Base-by-base conservation (phyloP, 2,888 invertebrate genomes). In the Glomeris marginata region DNA sequence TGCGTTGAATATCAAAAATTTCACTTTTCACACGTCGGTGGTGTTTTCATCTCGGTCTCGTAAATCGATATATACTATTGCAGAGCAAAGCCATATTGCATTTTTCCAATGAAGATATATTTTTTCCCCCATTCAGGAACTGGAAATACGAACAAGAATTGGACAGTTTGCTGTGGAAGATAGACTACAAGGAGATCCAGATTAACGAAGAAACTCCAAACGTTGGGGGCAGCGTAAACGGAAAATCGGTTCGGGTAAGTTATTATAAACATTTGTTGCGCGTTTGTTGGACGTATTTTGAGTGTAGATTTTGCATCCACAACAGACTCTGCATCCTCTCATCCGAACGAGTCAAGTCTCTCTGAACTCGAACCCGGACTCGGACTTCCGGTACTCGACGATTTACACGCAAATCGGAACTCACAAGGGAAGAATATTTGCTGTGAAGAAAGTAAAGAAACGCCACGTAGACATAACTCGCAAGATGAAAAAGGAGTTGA, bases 91-190 rank as follows among this genome's bases (percentile, higher is more conserved):
- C n/a, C n/a, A n/a, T n/a, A n/a, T n/a, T n/a, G n/a, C n/a, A n/a
- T n/a, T n/a, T n/a, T n/a, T n/a, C n/a, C n/a, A n/a, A n/a, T n/a
- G n/a, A n/a, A n/a, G n/a, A n/a, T n/a, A n/a, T n/a, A n/a, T n/a
- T n/a, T n/a, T n/a, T n/a, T n/a, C n/a, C n/a, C n/a, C n/a, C 40
- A 55, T 86, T 82, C 69, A 78, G 91, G 52, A 91, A 91, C 66
- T 91, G 90, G 90, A 78, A 80, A 37, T 90, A 92, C 66, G 91
- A 92, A 64, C 90, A 91, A 62, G 91, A 91, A 62, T 72, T 92
- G 56, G 91, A 91, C 64, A 88, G 87, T 49, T 70, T 92, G 37
- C 73, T 92, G 37, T 92, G 92, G 92, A 90, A 91, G 70, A 83
- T 92, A 51, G 91, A 92, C 69, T 90, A 81, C 69, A 78, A 81